A percentile compares a stretch with the other conserved stretches of the same genome.
Evolutionary conservation across 53 echinoderm and acorn worm species (phyloP).

Genomic region (Crossaster papposus): DNA sequence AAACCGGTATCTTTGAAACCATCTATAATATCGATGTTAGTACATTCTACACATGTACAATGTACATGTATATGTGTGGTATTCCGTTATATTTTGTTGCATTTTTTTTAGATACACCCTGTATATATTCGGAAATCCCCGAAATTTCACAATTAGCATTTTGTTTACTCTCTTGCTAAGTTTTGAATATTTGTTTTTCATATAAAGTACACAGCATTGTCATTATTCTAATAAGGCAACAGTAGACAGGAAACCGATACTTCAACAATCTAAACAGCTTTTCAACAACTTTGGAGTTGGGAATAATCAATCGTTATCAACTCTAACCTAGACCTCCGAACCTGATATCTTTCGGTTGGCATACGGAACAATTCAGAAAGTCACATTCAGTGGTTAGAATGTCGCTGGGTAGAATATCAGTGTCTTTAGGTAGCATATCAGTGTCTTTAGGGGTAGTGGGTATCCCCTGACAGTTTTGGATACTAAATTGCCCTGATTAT

Average conservation of each 20-base stretch:
- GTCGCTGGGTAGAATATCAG: no score
- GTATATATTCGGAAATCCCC: no score
- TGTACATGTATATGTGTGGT: no score
- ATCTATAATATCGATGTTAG: no score
- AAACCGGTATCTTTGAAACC: no score
- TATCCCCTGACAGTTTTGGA: neutral
- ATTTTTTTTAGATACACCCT: no score
- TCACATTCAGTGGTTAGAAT: neutral
- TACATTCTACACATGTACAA: no score
- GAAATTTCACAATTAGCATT: no score
- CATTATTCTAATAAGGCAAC: neutral
- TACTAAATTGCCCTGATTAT: neutral
- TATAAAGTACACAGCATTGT: neutral
- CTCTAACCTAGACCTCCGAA: neutral
- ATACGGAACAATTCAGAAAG: neutral
- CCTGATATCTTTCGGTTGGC: neutral
- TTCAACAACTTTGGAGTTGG: neutral
- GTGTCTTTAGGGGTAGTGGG: neutral
- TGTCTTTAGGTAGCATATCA: no score
- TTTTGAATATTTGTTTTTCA: neutral
- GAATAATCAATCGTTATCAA: neutral
- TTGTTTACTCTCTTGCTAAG: no score
- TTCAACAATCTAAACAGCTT: neutral
- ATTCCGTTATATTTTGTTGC: no score
- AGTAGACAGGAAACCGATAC: neutral